These are phyloP conservation scores for Darevskia mixta DNA, from an alignment of 2,797 vertebrate genomes.

Conservation along the genomic window DNA sequence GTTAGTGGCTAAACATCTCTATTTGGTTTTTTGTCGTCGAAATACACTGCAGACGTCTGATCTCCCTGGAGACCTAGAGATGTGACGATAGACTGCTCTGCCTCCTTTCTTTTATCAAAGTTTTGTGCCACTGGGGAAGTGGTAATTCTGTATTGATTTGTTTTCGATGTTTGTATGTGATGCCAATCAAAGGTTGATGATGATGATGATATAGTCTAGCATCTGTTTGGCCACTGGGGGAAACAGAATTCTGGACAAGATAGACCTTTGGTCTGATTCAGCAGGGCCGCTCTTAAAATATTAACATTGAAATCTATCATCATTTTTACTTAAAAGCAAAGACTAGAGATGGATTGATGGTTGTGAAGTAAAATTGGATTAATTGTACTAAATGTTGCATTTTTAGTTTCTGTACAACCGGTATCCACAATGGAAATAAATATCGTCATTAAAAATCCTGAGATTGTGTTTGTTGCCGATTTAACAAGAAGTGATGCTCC, in stretches of 20 bases:
- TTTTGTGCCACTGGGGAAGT: too few relatives aligned
- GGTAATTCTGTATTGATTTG: too few relatives aligned
- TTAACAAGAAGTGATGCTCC: slow-evolving; percentile 93
- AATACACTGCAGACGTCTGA: too few relatives aligned
- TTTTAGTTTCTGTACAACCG: slow-evolving; percentile 75
- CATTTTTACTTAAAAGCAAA: neutral
- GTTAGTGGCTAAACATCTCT: too few relatives aligned
- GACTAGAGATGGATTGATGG: neutral
- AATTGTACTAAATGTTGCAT: neutral
- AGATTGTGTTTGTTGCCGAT: slow-evolving; percentile 97
- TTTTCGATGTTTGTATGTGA: too few relatives aligned
- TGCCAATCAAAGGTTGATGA: too few relatives aligned
- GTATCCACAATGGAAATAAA: slow-evolving; percentile 88
- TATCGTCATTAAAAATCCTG: slow-evolving; percentile 90
- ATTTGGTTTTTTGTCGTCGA: too few relatives aligned
- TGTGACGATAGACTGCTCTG: too few relatives aligned
- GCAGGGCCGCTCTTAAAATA: neutral
- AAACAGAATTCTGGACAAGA: neutral
- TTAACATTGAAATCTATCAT: neutral
- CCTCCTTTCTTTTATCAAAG: too few relatives aligned
- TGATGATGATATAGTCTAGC: neutral
- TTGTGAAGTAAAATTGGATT: neutral
- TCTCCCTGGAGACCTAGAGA: too few relatives aligned
- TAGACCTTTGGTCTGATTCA: neutral
- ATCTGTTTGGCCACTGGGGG: neutral